Percentiles rank a stretch among this genome's conserved stretches.
Conservation (phyloP, 2,113 vertebrate species). For the Sphyrna mokarran region DNA sequence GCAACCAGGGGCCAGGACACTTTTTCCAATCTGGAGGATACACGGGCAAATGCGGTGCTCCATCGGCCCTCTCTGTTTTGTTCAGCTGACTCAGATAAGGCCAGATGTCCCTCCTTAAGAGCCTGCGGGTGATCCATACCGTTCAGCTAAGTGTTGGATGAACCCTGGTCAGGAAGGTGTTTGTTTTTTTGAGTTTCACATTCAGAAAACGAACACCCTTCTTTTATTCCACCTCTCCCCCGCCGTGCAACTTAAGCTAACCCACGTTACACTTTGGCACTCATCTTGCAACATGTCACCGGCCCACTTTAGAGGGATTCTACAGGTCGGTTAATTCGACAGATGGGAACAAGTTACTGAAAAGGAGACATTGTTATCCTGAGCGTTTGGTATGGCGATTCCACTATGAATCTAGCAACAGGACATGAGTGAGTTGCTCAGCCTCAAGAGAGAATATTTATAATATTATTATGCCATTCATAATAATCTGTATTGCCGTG, state of each 20-base stretch:
- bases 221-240: background rate
- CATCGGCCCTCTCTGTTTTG: background rate
- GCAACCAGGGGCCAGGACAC: background rate
- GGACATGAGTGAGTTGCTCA: background rate
- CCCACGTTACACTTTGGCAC: background rate
- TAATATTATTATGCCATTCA: conserved; percentile 1
- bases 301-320: background rate
- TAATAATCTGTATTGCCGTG: background rate
- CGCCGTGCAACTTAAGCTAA: background rate
- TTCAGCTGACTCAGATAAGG: background rate
- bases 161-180: background rate
- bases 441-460: background rate
- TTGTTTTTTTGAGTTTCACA: background rate
- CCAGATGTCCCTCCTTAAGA: no score
- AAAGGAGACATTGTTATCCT: conserved; percentile 1
- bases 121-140: background rate
- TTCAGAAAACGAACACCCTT: background rate
- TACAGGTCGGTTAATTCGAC: background rate
- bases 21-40: background rate
- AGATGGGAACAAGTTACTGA: background rate
- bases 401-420: background rate
- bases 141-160: background rate
- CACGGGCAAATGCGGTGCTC: background rate
- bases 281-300: background rate
- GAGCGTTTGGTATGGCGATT: background rate